A percentile compares a stretch with the other conserved stretches of the same genome.
These are phyloP conservation scores for Pseudolaguvia tuberculata DNA, from an alignment of 2,113 vertebrate genomes.

Conservation along the genomic window DNA sequence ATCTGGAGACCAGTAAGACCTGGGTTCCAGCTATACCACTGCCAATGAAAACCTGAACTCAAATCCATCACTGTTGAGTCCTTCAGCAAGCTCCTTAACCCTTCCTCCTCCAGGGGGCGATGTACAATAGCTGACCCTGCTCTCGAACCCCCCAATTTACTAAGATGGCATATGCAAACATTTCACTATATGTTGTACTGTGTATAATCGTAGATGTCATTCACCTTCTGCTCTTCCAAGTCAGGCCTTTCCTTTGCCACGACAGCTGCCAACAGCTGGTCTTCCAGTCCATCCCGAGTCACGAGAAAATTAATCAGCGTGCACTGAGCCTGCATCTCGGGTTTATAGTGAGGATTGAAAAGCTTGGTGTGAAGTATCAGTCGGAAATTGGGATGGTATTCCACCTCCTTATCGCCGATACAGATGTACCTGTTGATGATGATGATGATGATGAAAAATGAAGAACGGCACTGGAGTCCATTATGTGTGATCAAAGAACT, in stretches of 20 bases:
- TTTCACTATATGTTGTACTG: too few relatives aligned
- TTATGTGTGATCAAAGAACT: constrained; percentile 37
- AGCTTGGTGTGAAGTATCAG: constrained; percentile 94
- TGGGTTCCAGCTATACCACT: too few relatives aligned
- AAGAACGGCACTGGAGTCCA: neutral
- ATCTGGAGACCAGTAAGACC: too few relatives aligned
- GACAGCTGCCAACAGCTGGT: constrained; percentile 85
- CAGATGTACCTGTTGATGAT: constrained; percentile 74
- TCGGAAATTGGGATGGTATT: constrained; percentile 80
- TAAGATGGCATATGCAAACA: too few relatives aligned
- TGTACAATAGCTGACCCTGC: too few relatives aligned
- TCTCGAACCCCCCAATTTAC: too few relatives aligned
- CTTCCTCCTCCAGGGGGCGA: too few relatives aligned
- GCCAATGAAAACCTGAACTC: too few relatives aligned
- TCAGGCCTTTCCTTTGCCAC: constrained; percentile 89
- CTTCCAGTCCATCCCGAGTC: constrained; percentile 84
- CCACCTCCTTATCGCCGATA: constrained; percentile 92
- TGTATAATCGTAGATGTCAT: too few relatives aligned
- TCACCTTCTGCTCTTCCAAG: constrained; percentile 89
- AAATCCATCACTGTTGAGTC: too few relatives aligned
- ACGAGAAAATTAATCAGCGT: constrained; percentile 93
- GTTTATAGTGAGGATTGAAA: constrained; percentile 89
- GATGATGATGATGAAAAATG: too few relatives aligned
- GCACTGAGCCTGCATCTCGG: constrained; percentile 93
- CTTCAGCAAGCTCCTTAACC: too few relatives aligned